Evolutionary conservation across 2,888 invertebrate species (phyloP), one percentile per base, ranked within the genome.

Genomic region (Hydriomena furcata): DNA sequence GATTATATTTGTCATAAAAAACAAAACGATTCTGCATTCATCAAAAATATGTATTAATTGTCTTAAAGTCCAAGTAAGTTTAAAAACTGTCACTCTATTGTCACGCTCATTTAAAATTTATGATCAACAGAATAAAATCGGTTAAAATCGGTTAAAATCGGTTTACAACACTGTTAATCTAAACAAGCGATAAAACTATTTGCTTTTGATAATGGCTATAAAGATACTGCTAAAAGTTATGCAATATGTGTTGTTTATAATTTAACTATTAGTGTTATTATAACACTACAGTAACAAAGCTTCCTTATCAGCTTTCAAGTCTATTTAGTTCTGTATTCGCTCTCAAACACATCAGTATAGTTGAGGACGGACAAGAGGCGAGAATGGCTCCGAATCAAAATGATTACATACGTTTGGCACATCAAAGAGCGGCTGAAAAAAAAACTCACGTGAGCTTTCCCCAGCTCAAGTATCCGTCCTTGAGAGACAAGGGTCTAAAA

Each of bases 401-500:
- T 0, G 65, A 66, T 3, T 79, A 69, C 60, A 55, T 58, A 32
- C 54, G 61, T 2, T 49, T 61, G 11, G 80, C 82, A 6, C 74
- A 79, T 44, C 55, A 70, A 60, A 65, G 83, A 46, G 73, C 73
- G 1, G 41, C 49, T 23, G 73, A 77, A 41, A 84, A 82, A 60
- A 79, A 70, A 47, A 79, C 76, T 0, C 84, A 84, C 48, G 82
- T 79, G 3, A 86, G 85, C 36, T 83, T 92, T 56, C 91, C 91
- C 0, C 87, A 92, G 31, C 73, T 92, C 58, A 85, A 81, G 60
- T 91, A 91, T 53, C 91, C 92, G 0, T 84, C 91, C 1, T 68
- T 82, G 23, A 80, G 92, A 52, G 87, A 92, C 53, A 69, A 63
- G 21, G 71, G 71, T 5, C 23, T 73, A 0, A 78, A 61, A 52